Base-by-base conservation (phyloP, 2,797 vertebrate genomes). In the Sandelia bainsii region DNA sequence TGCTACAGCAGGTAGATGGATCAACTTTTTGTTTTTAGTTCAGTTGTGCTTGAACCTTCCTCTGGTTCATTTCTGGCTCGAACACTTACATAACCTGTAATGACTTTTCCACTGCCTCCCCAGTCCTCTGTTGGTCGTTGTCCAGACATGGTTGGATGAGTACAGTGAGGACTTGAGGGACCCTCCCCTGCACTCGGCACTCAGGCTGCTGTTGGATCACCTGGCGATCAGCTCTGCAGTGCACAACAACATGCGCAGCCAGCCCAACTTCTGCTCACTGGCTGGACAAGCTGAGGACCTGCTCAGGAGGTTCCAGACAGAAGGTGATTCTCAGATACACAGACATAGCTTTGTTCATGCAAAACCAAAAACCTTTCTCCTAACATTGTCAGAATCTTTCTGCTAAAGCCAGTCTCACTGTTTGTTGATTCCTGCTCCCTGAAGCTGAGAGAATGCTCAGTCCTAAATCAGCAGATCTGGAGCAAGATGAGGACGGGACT, bases 101-200 rank as follows among this genome's bases (percentile, higher is more conserved):
- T 23, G 0, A 10, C 40, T 50, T 1, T 42, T 23, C 37, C 2
- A 1, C 71, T 70, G 37, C 14, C 52, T 37, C 48, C 34, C 12
- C 82, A 94, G 94, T 56, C 77, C 77, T 40, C 77, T 94, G 76
- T 32, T 91, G 78, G 56, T 75, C 62, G 83, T 94, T 6, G 62
- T 94, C 75, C 91, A 93, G 81, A 90, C 78, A 12, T 97, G 96
- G 96, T 81, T 97, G 56, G 94, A 92, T 11, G 93, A 95, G 63
- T 95, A 95, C 85, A 93, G 93, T 1, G 94, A 95, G 74, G 96
- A 97, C 87, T 94, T 97, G 83, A 84, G 93, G 70, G 95, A 96
- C 13, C 90, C 94, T 7, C 95, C 96, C 3, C 68, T 89, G 40
- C 92, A 96, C 83, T 8, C 79, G 0, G 87, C 87, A 0, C 92